Base-by-base conservation (phyloP, 2,797 vertebrate genomes). In the Neosilurus mollespiculum region DNA sequence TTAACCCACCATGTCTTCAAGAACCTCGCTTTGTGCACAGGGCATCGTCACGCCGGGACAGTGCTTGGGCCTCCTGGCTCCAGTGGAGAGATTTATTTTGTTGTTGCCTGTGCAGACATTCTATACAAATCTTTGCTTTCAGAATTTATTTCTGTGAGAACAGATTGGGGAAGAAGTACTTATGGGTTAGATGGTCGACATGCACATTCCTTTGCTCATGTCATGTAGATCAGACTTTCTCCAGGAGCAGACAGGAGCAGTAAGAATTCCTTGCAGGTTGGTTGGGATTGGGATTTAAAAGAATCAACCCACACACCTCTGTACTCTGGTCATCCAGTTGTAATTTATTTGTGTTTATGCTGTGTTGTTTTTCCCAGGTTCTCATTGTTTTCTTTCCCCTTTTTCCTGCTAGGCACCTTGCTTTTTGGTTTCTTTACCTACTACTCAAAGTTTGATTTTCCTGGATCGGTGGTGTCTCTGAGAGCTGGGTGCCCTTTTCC, bases 371-470 rank as follows among this genome's bases (percentile, higher is more conserved):
- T 67, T 22, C 51, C 71, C 26, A 37, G 24, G 37, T 49, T 37
- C 80, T 70, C 83, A 70, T 61, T 75, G 26, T 81, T 14, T 49
- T 11, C 82, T 71, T 66, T 0, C 59, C 15, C 51, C n/a, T 20
- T 6, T 80, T 9, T 81, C 0, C 0, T 8, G 24, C 54, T 81
- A 98, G 97, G 94, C 84, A 87, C 90, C 4, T 94, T 98, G 37
- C 92, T 98, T 67, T 92, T 94, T 4, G 94, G 93, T 24, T 99
- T 99, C 91, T 99, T 97, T 90, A 91, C 90, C 66, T 93, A 95
- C 51, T 96, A 96, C 8, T 93, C 92, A 0, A 87, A 90, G 24
- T 96, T 96, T 85, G 94, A 97, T 87, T 97, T 98, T 51, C 84
- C 93, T 0, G 89, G 93, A 8, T 93, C 89, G 0, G 90, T 98